These are phyloP conservation scores for Gari tellinella DNA, from an alignment of 2,888 invertebrate genomes.

Conservation along the genomic window DNA sequence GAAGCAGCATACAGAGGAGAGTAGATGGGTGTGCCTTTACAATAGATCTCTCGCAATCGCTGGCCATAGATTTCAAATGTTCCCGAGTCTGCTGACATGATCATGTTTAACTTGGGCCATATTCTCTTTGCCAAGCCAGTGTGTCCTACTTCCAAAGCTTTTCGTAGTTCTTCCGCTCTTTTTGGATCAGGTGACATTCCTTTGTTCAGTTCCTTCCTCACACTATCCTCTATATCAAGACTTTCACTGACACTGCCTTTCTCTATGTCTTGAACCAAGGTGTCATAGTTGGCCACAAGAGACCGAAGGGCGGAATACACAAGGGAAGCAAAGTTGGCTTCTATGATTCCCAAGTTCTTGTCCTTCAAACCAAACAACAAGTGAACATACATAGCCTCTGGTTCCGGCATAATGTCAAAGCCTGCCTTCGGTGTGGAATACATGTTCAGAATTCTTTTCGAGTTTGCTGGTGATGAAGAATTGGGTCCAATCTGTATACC, in stretches of 20 bases:
- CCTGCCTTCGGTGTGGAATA: constrained; percentile 79
- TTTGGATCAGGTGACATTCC: constrained; percentile 72
- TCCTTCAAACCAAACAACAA: constrained; percentile 81
- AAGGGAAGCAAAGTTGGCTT: constrained; percentile 82
- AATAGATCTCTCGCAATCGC: constrained; percentile 69
- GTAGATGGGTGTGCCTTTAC: constrained; percentile 76
- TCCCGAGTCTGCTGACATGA: constrained; percentile 78
- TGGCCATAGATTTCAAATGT: constrained; percentile 78
- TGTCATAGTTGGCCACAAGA: constrained; percentile 71
- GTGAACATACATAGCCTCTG: constrained; percentile 81
- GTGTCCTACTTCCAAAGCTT: constrained; percentile 73
- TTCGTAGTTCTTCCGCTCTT: constrained; percentile 76
- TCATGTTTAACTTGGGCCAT: constrained; percentile 77
- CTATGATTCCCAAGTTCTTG: constrained; percentile 78
- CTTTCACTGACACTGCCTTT: constrained; percentile 70
- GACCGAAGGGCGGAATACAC: constrained; percentile 77
- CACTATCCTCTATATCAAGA: constrained; percentile 69
- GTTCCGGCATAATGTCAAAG: constrained; percentile 77
- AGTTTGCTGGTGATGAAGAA: constrained; percentile 79
- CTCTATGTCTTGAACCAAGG: constrained; percentile 77
- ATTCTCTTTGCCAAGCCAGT: constrained; percentile 74
- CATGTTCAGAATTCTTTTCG: constrained; percentile 74
- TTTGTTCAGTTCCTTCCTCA: constrained; percentile 70
- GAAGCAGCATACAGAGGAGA: constrained; percentile 83
- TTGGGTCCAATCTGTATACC: constrained; percentile 80